Conservation (phyloP, 2,113 vertebrate species). For the Bothrops jararaca region DNA sequence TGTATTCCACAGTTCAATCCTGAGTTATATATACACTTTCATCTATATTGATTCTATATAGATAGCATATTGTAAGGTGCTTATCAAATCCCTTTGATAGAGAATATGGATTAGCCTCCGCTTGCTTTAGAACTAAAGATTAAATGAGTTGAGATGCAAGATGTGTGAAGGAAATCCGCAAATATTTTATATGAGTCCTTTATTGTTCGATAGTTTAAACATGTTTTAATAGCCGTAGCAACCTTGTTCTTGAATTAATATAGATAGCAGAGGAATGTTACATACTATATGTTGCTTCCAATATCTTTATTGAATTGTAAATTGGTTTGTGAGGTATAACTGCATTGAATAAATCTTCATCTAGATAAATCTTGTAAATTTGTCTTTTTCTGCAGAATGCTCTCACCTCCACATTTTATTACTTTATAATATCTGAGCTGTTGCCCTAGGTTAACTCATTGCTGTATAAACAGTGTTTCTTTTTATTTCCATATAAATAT, state of each 20-base stretch:
- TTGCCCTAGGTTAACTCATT: not conserved
- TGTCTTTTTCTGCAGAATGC: not conserved
- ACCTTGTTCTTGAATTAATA: not conserved
- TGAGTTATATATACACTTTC: not conserved
- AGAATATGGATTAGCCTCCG: not conserved
- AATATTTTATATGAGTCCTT: not conserved
- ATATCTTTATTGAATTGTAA: not conserved
- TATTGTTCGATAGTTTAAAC: not conserved
- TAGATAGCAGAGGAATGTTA: not conserved
- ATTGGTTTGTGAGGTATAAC: not conserved
- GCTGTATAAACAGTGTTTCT: not conserved
- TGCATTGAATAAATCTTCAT: not conserved
- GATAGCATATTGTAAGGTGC: not conserved
- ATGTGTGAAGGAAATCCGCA: not conserved
- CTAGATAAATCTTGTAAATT: not conserved
- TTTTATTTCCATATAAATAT: not conserved
- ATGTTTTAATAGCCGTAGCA: not conserved
- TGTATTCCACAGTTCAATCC: not conserved
- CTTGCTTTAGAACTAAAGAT: not conserved
- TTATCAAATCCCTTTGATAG: not conserved
- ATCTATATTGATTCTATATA: not conserved
- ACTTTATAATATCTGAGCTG: not conserved
- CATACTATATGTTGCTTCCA: not conserved
- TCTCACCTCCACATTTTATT: not conserved
- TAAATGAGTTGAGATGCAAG: not conserved